A percentile compares a stretch with the other conserved stretches of the same genome.
Evolutionary conservation across 2,888 invertebrate species (phyloP).

Genomic region (Koerneria pararmatus): DNA sequence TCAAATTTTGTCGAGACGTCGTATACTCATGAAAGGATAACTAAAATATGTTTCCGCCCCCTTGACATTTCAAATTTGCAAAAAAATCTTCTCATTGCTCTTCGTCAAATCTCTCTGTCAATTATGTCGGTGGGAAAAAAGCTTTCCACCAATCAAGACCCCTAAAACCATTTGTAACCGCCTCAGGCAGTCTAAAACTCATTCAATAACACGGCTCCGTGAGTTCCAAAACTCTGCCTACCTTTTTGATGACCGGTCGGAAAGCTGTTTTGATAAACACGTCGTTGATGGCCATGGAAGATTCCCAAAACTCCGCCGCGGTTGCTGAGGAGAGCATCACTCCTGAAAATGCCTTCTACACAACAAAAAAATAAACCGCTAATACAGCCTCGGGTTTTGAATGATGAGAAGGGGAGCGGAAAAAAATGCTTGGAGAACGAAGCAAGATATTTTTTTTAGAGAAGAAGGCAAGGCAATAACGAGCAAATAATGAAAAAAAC

Average conservation of each 20-base stretch:
- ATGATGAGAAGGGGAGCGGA: no score
- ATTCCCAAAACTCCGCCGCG: constrained; percentile 21
- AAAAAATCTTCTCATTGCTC: neutral
- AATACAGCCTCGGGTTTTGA: no score
- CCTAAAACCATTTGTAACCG: neutral
- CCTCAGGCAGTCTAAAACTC: neutral
- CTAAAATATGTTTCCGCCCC: neutral
- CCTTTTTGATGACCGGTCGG: constrained; percentile 30
- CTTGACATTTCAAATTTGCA: neutral
- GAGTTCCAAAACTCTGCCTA: constrained; percentile 30
- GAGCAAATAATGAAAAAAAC: no score
- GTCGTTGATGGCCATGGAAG: constrained; percentile 23
- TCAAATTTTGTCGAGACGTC: no score
- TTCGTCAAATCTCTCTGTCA: neutral
- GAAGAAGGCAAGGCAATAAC: no score
- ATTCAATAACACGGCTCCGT: neutral
- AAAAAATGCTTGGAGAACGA: no score
- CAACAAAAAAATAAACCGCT: no score
- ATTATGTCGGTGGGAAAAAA: neutral
- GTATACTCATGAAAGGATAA: no score
- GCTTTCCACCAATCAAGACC: neutral
- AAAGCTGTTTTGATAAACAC: constrained; percentile 28
- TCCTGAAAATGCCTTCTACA: no score
- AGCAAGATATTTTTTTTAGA: no score
- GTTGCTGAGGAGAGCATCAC: constrained; percentile 30